These are phyloP conservation scores for Mesocricetus auratus DNA, from an alignment of 2,113 vertebrate species.

Conservation along the genomic window DNA sequence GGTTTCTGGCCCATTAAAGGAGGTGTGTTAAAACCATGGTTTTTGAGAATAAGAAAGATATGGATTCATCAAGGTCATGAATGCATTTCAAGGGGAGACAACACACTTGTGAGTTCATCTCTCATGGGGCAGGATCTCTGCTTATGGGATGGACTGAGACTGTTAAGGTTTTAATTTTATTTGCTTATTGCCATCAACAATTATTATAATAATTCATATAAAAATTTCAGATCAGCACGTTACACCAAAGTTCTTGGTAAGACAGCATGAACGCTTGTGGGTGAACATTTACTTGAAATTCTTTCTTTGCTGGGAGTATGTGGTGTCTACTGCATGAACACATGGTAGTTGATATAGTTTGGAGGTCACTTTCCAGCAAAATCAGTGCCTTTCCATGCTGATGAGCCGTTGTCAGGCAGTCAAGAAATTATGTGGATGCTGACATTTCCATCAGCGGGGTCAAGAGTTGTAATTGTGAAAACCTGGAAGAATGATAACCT, in stretches of 20 bases:
- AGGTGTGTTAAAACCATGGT: neutral
- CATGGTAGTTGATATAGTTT: neutral
- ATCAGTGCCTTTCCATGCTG: slow-evolving; percentile 29
- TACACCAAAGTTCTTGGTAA: neutral
- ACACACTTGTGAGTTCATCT: neutral
- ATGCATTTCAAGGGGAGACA: neutral
- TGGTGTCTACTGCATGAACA: neutral
- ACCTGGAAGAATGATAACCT: slow-evolving; percentile 67
- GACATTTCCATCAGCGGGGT: slow-evolving; percentile 51
- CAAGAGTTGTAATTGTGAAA: slow-evolving; percentile 73
- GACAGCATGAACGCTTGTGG: neutral
- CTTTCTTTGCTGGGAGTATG: neutral
- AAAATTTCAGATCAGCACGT: neutral
- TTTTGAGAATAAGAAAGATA: slow-evolving; percentile 32
- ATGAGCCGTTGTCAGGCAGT: slow-evolving; percentile 52
- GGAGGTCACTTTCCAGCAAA: neutral
- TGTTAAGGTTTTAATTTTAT: neutral
- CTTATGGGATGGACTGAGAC: neutral
- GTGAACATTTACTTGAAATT: neutral
- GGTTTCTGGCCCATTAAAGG: neutral
- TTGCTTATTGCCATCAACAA: neutral
- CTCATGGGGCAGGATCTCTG: neutral
- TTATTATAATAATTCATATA: neutral
- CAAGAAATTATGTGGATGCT: slow-evolving; percentile 14
- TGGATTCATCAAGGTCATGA: neutral